Percentiles rank a stretch among this genome's conserved stretches.
Evolutionary conservation across 1,140 invertebrate species (phyloP).

Genomic region (Ceratina calcarata): DNA sequence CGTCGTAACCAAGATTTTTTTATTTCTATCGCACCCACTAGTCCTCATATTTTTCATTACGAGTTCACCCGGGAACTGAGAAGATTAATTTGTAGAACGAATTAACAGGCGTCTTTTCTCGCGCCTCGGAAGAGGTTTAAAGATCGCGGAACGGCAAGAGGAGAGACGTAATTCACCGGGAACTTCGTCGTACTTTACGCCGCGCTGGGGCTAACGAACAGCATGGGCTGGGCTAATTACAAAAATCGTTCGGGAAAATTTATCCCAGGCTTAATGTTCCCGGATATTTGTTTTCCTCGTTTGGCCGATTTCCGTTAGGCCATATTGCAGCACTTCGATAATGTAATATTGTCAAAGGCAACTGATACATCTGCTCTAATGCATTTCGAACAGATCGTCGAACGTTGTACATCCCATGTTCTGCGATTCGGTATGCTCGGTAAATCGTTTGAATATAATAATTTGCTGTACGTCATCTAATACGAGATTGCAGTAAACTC

Average conservation of each 20-base stretch:
- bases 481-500: no score
- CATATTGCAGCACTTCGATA: no score
- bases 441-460: no score
- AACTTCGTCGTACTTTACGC: conserved; percentile 29
- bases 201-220: conserved; percentile 4
- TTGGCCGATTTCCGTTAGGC: neutral
- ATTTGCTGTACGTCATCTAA: no score
- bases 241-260: conserved; percentile 42
- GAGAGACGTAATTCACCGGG: conserved; percentile 37
- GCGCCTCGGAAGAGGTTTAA: conserved; percentile 29
- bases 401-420: no score
- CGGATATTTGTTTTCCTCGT: neutral
- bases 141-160: conserved; percentile 13
- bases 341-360: no score
- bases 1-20: neutral
- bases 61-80: conserved; percentile 24
- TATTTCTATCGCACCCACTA: neutral
- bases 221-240: conserved; percentile 15
- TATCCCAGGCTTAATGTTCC: neutral
- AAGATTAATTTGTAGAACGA: conserved; percentile 53
- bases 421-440: no score
- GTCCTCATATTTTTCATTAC: conserved; percentile 25
- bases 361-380: no score
- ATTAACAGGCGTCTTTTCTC: conserved; percentile 45
- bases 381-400: no score